These are phyloP conservation scores for Pammene fasciana DNA, from an alignment of 2,888 invertebrate species.

Conservation along the genomic window DNA sequence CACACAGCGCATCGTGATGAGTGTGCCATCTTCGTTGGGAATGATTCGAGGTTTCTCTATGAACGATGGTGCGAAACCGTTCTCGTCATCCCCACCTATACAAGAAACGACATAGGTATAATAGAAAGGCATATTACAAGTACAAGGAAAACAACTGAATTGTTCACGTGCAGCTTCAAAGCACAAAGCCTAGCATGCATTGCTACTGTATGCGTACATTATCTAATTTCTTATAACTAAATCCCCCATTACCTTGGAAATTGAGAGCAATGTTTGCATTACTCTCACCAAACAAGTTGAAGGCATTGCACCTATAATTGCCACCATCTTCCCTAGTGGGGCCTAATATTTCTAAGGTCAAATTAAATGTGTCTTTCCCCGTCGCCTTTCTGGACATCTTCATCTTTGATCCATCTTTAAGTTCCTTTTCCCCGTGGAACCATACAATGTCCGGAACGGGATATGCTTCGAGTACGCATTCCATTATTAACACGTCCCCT, in stretches of 20 bases:
- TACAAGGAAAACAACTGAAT: constrained; percentile 26
- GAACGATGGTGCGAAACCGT: constrained; percentile 97
- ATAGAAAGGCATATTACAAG: constrained; percentile 27
- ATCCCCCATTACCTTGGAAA: constrained; percentile 93
- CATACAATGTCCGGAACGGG: constrained; percentile 97
- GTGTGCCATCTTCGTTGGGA: constrained; percentile 98
- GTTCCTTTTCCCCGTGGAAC: constrained; percentile 95
- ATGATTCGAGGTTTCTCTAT: constrained; percentile 99
- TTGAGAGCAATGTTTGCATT: constrained; percentile 99
- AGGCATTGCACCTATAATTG: constrained; percentile 99
- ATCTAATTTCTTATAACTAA: constrained; percentile 50
- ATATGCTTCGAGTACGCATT: constrained; percentile 97
- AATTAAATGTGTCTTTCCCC: constrained; percentile 94
- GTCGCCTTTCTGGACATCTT: constrained; percentile 95
- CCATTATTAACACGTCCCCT: constrained; percentile 96
- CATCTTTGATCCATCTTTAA: constrained; percentile 92
- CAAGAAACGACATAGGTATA: constrained; percentile 42
- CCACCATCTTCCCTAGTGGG: constrained; percentile 98
- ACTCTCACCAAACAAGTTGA: constrained; percentile 99
- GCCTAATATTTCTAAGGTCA: constrained; percentile 96
- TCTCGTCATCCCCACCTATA: constrained; percentile 94
- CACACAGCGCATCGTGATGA: constrained; percentile 98
- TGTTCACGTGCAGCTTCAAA: constrained; percentile 71
- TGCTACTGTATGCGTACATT: constrained; percentile 82
- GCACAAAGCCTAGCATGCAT: constrained; percentile 75